A percentile compares a stretch with the other conserved stretches of the same genome.
Evolutionary conservation across 2,888 invertebrate species (phyloP).

Genomic region (Drosophila nigritarsus): DNA sequence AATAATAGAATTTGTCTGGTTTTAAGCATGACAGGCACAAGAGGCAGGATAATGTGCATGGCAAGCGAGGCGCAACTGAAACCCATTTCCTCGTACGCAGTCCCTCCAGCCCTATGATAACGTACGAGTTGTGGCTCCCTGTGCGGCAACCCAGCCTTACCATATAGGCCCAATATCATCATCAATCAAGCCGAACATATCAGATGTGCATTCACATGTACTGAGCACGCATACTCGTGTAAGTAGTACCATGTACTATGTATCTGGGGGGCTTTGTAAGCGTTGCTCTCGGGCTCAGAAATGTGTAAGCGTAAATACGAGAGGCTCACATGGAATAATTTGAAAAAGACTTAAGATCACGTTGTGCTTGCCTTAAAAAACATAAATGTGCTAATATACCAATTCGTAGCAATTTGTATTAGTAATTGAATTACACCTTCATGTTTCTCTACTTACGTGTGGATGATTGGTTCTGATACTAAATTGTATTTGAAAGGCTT

Average conservation of each 20-base stretch:
- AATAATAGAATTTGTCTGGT: conserved; percentile 72
- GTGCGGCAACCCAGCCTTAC: conserved; percentile 31
- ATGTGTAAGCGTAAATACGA: conserved; percentile 47
- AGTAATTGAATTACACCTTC: neutral
- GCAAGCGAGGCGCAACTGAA: conserved; percentile 54
- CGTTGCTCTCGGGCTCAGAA: conserved; percentile 45
- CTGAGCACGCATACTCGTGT: conserved; percentile 11
- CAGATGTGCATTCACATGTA: conserved; percentile 70
- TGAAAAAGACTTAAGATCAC: conserved; percentile 7
- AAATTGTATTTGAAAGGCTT: neutral
- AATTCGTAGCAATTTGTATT: conserved; percentile 6
- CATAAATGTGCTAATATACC: conserved; percentile 5
- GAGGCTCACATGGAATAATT: conserved; percentile 14
- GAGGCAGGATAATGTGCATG: conserved; percentile 65
- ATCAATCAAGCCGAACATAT: conserved; percentile 73
- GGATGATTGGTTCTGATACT: neutral
- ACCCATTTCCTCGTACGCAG: conserved; percentile 40
- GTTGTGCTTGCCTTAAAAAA: conserved; percentile 1
- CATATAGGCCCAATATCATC: conserved; percentile 62
- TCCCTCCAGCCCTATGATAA: conserved; percentile 28
- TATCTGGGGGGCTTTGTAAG: conserved; percentile 42
- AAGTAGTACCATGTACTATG: conserved; percentile 1
- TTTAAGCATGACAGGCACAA: conserved; percentile 64
- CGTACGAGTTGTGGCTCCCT: conserved; percentile 31
- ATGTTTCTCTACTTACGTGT: neutral